These are phyloP conservation scores for Doris montereyensis DNA, from an alignment of 2,888 invertebrate species.

Conservation along the genomic window DNA sequence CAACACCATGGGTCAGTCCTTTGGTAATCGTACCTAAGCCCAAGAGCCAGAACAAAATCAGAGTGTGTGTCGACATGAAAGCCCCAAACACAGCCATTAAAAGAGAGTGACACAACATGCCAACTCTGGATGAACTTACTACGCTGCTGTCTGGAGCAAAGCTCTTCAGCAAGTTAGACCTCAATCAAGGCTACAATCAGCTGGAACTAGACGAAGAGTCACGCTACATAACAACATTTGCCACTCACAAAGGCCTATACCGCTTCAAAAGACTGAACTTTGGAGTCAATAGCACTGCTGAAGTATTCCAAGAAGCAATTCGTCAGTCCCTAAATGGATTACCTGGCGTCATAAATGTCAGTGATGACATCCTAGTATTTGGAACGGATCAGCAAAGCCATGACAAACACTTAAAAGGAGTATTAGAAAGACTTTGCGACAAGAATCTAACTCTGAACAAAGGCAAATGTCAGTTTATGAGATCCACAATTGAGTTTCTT, in stretches of 20 bases:
- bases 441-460: neutral
- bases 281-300: neutral
- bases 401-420: neutral
- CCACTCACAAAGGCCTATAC: neutral
- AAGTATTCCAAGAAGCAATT: neutral
- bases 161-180: conserved; percentile 50
- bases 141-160: conserved; percentile 46
- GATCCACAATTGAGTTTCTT: neutral
- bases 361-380: neutral
- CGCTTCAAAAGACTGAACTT: neutral
- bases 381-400: neutral
- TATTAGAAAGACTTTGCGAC: neutral
- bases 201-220: conserved; percentile 46
- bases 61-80: conserved; percentile 54
- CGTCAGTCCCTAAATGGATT: neutral
- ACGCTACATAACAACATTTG: conserved; percentile 45
- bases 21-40: conserved; percentile 42
- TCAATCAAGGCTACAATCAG: conserved; percentile 52
- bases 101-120: conserved; percentile 48
- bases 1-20: conserved; percentile 40
- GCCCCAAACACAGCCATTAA: conserved; percentile 49
- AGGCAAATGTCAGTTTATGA: neutral
- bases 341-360: neutral
- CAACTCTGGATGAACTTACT: conserved; percentile 51
- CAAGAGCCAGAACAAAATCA: conserved; percentile 44